These are phyloP conservation scores for Chesias legatella DNA, from an alignment of 2,888 invertebrate genomes.

Conservation along the genomic window DNA sequence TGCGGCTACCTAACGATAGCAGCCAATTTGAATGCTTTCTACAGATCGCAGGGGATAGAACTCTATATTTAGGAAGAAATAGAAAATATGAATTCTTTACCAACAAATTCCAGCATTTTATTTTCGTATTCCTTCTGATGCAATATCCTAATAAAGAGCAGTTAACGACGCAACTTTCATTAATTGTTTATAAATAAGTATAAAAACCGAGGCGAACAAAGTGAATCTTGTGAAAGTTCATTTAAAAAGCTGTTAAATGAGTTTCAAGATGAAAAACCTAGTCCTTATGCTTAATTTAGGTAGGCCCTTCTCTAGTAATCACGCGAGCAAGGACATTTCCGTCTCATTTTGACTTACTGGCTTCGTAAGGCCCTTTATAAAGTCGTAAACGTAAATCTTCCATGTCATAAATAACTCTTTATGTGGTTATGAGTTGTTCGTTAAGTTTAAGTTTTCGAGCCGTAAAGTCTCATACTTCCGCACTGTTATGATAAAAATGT, in stretches of 20 bases:
- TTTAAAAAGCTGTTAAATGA: conserved; percentile 6
- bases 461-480: conserved; percentile 2
- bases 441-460: conserved; percentile 11
- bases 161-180: too few species aligned
- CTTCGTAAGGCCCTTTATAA: neutral
- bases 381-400: conserved; percentile 14
- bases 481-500: conserved; percentile 7
- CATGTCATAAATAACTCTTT: conserved; percentile 10
- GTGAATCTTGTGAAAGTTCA: neutral
- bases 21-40: conserved; percentile 11
- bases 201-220: too few species aligned
- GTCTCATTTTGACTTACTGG: conserved; percentile 15
- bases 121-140: conserved; percentile 3
- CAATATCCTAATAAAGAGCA: conserved; percentile 4
- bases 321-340: conserved; percentile 1
- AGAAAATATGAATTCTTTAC: too few species aligned
- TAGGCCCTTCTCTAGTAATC: conserved; percentile 6
- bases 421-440: conserved; percentile 2
- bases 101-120: conserved; percentile 4
- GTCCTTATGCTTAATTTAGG: conserved; percentile 10
- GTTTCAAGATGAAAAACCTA: conserved; percentile 9
- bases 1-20: neutral
- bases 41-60: neutral
- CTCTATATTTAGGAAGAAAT: conserved; percentile 1
- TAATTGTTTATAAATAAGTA: too few species aligned